phyloP scores from a whole-genome alignment of 2,888 invertebrate genomes.

The Neoascia interrupta region DNA sequence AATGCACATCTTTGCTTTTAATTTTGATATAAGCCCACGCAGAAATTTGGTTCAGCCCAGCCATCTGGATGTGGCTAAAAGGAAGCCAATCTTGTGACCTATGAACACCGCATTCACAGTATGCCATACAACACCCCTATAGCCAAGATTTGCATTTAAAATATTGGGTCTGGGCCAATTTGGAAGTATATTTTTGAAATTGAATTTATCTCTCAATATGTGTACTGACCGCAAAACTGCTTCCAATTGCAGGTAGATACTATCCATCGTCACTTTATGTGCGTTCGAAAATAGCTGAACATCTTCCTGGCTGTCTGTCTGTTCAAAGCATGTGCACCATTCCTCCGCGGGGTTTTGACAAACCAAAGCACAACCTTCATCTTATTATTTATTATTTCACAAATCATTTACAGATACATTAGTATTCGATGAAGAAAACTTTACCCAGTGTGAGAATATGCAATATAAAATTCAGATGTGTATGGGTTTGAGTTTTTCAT shows the following conservation, averaged over 20 bases:
- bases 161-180: conserved; percentile 54
- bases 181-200: conserved; percentile 63
- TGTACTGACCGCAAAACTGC: conserved; percentile 1
- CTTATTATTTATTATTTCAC: conserved; percentile 19
- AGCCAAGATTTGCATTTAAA: conserved; percentile 38
- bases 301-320: too few species aligned
- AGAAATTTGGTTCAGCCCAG: conserved; percentile 4
- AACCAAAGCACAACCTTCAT: conserved; percentile 24
- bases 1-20: conserved; percentile 30
- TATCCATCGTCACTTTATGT: conserved; percentile 1
- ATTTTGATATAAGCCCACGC: background rate
- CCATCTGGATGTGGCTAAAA: conserved; percentile 36
- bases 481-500: background rate
- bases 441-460: too few species aligned
- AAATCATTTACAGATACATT: conserved; percentile 14
- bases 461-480: too few species aligned
- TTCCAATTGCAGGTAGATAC: conserved; percentile 39
- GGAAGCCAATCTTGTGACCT: conserved; percentile 50
- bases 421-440: background rate
- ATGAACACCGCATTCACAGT: conserved; percentile 34
- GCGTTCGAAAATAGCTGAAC: too few species aligned
- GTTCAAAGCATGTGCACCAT: background rate
- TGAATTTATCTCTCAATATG: conserved; percentile 11
- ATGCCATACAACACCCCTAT: conserved; percentile 8
- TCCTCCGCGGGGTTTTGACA: conserved; percentile 30